Base-by-base conservation (phyloP, 2,888 invertebrate species). In the Ypsolopha sequella region DNA sequence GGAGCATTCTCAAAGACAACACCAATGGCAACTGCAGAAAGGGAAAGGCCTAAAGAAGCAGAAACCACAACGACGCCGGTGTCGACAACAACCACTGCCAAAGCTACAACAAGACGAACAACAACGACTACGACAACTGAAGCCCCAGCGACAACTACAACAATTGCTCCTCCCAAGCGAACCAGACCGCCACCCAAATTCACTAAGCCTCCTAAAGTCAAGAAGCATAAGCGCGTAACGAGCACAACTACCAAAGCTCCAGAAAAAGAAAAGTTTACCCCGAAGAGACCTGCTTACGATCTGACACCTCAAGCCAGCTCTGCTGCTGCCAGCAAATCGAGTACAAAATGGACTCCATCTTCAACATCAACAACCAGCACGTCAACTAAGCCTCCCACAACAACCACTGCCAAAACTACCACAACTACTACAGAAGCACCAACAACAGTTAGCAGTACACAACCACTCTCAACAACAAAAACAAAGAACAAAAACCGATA, bases 111-210 rank as follows among this genome's bases (percentile, higher is more conserved):
- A 14, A 48, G 24, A 48, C 36, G 36, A 9, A 41, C 41, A 34
- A 34, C 41, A n/a, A 43, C 39, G 3, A 52, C 53, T 2, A 65
- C 50, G 7, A 50, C 44, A 7, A 52, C 53, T 10, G 35, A 47
- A 14, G 47, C 36, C 13, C 47, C 47, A 53, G 55, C 52, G 38
- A 64, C 64, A 2, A 63, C 62, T 2, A 63, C 65, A 3, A 63
- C 69, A 2, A 69, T 72, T n/a, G 68, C 73, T 11, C 55, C 59
- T 9, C 73, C 61, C 51, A 80, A 76, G 56, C 76, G 81, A 13
- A 87, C 87, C 36, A 74, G 84, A 10, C 79, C 85, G 34, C 80
- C 80, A 49, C 76, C 72, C 8, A 78, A 75, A 54, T 78, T 78
- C 51, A 65, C 58, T 7, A 80, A 79, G 60, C 62, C 69, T 52